A percentile compares a stretch with the other conserved stretches of the same genome.
Evolutionary conservation across 2,888 invertebrate species (phyloP).

Genomic region (Cantharis nigra): DNA sequence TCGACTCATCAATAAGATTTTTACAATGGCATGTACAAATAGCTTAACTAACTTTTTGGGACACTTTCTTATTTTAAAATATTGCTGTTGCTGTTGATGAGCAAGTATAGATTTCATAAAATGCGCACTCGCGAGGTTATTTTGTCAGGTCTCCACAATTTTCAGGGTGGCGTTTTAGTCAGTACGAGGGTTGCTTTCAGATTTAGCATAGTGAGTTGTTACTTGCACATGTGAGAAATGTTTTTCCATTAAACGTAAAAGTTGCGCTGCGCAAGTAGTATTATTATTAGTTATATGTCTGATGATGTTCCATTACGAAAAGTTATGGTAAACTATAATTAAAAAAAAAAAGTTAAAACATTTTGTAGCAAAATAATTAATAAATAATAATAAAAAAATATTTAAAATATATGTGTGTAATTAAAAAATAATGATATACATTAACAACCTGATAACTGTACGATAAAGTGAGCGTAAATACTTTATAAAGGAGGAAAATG

Average conservation of each 20-base stretch:
- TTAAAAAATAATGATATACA: conserved; percentile 4
- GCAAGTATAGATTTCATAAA: conserved; percentile 39
- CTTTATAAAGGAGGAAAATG: conserved; percentile 27
- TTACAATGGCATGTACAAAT: conserved; percentile 25
- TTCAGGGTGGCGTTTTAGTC: conserved; percentile 41
- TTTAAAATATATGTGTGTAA: background rate
- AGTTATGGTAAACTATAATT: conserved; percentile 17
- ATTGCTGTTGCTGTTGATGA: conserved; percentile 33
- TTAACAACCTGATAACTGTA: conserved; percentile 8
- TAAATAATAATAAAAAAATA: background rate
- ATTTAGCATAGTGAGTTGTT: conserved; percentile 35
- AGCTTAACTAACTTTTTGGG: conserved; percentile 26
- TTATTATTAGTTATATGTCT: conserved; percentile 14
- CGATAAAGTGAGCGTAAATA: conserved; percentile 9
- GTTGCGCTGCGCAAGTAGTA: conserved; percentile 15
- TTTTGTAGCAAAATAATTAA: background rate
- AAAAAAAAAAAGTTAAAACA: background rate
- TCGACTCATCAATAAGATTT: conserved; percentile 23
- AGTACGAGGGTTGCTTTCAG: conserved; percentile 36
- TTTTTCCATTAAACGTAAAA: conserved; percentile 34
- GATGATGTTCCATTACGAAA: conserved; percentile 8
- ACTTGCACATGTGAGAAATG: conserved; percentile 30
- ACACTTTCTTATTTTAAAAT: conserved; percentile 34
- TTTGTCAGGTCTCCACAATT: conserved; percentile 40
- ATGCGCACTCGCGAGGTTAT: conserved; percentile 37